Evolutionary conservation across 2,113 vertebrate genomes (phyloP).

Genomic region (Phylloscopus whistleri): DNA sequence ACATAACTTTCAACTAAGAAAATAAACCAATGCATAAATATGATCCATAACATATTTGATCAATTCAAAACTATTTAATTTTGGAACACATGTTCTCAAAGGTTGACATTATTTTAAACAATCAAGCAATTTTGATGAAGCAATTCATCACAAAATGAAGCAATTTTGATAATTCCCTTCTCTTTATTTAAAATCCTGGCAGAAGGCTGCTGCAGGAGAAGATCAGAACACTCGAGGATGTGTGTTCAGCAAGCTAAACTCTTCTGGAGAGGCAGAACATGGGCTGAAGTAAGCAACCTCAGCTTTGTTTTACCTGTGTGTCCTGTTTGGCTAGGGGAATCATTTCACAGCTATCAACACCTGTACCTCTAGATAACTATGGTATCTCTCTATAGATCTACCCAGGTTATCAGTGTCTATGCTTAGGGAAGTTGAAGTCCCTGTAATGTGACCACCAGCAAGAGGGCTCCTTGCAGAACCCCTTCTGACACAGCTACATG

Average conservation of each 20-base stretch:
- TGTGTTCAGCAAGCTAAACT: not conserved
- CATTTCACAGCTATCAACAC: not conserved
- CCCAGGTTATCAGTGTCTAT: not conserved
- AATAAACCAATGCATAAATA: not conserved
- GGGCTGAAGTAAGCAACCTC: not conserved
- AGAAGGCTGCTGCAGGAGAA: not conserved
- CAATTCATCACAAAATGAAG: not conserved
- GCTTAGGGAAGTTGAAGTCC: not conserved
- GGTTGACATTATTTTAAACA: not conserved
- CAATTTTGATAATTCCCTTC: not conserved
- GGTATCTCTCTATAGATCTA: not conserved
- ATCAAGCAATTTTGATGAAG: not conserved
- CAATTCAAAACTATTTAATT: not conserved
- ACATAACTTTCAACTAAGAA: not conserved
- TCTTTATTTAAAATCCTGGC: not conserved
- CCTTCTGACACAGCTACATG: not conserved
- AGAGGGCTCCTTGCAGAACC: not conserved
- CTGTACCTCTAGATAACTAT: not conserved
- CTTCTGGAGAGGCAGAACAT: not conserved
- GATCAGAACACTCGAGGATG: not conserved
- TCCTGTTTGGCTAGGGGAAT: not conserved
- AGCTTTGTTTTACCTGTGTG: not conserved
- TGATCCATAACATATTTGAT: not conserved
- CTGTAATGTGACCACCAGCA: not conserved
- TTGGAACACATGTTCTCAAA: not conserved